Percentiles rank a stretch among this genome's conserved stretches.
Conservation (phyloP, 1,140 invertebrate species). For the Dreissena rostriformis region DNA sequence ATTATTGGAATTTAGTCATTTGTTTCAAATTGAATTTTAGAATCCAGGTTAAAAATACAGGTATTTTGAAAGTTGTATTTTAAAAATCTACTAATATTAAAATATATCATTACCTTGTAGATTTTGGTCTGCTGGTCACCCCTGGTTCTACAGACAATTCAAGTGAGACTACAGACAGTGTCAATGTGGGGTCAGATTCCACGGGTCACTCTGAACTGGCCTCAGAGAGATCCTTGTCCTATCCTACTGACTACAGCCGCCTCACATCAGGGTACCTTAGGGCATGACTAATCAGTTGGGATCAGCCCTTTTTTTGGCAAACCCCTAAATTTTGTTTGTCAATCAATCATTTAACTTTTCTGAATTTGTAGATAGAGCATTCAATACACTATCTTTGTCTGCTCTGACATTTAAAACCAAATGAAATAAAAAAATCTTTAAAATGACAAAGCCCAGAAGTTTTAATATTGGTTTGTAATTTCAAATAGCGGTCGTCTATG, state of each 20-base stretch:
- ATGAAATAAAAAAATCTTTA: background rate
- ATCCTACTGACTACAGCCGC: slow-evolving; percentile 17
- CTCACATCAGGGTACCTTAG: background rate
- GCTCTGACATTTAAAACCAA: background rate
- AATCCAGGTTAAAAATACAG: too few relatives aligned
- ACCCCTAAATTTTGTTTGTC: background rate
- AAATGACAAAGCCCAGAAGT: background rate
- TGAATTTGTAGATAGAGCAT: background rate
- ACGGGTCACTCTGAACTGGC: background rate
- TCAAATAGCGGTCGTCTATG: too few relatives aligned
- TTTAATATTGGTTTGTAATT: too few relatives aligned
- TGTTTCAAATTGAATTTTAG: too few relatives aligned
- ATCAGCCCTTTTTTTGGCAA: background rate
- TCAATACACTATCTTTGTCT: background rate
- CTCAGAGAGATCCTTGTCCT: slow-evolving; percentile 6
- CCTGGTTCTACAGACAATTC: slow-evolving; percentile 28
- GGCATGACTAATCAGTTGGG: background rate
- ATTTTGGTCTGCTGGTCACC: slow-evolving; percentile 68
- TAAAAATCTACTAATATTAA: too few relatives aligned
- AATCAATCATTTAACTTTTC: background rate
- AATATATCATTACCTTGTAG: slow-evolving; percentile 39
- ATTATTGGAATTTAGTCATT: too few relatives aligned
- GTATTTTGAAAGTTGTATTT: too few relatives aligned
- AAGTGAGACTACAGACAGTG: slow-evolving; percentile 2
- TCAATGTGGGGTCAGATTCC: background rate